Conservation (phyloP, 2,888 invertebrate species). For the Cryptocheilus praepositus region DNA sequence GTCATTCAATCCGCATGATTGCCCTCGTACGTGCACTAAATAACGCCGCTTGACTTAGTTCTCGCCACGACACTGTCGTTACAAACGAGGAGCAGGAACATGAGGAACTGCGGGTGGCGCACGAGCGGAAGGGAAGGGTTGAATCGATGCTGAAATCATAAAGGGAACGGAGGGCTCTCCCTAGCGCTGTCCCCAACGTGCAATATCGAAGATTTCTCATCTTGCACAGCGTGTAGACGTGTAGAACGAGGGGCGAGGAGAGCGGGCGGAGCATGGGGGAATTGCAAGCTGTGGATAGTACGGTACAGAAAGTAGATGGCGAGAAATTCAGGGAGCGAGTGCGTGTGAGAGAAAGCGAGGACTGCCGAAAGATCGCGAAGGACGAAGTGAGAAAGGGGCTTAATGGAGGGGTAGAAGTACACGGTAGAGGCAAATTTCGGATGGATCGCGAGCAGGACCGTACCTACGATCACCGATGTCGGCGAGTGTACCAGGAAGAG, state of each 20-base stretch:
- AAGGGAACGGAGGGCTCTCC: slow-evolving; percentile 23
- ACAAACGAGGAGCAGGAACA: neutral
- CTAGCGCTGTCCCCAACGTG: slow-evolving; percentile 39
- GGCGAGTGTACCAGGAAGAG: slow-evolving; percentile 47
- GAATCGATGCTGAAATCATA: slow-evolving; percentile 51
- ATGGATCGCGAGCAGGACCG: slow-evolving; percentile 27
- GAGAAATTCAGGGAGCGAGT: neutral
- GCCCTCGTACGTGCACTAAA: neutral
- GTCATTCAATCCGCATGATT: too few species aligned
- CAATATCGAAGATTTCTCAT: slow-evolving; percentile 54
- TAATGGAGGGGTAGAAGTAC: slow-evolving; percentile 1
- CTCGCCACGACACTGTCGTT: slow-evolving; percentile 12
- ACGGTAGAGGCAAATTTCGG: slow-evolving; percentile 35
- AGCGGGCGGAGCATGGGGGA: neutral
- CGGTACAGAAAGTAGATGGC: slow-evolving; percentile 13
- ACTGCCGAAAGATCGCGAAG: neutral
- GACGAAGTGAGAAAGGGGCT: neutral
- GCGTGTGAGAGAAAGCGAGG: slow-evolving; percentile 1
- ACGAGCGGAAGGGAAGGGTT: neutral
- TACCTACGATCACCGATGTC: slow-evolving; percentile 42
- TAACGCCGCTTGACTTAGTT: neutral
- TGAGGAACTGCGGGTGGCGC: slow-evolving; percentile 2
- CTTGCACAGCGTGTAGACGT: slow-evolving; percentile 10
- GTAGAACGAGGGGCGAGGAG: slow-evolving; percentile 1
- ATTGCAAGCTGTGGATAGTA: too few species aligned